Conservation (phyloP, 1,140 invertebrate species). For the Plutomurus gul region DNA sequence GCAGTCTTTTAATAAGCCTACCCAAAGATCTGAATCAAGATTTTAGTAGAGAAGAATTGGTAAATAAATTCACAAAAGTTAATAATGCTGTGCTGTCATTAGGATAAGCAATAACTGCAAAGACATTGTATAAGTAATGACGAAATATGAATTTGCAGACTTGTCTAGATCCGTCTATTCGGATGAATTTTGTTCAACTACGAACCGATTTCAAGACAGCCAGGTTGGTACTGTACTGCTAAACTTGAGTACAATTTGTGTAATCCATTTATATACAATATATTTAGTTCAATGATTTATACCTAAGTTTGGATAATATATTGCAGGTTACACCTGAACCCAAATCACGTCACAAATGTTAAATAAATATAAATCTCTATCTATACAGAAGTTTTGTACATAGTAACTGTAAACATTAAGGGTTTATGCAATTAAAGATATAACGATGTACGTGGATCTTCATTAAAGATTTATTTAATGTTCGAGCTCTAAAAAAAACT, state of each 20-base stretch:
- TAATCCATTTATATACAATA: too few relatives aligned
- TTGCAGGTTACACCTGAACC: conserved; percentile 21
- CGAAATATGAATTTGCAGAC: conserved; percentile 65
- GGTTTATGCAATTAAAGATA: too few relatives aligned
- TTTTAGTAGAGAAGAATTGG: conserved; percentile 89
- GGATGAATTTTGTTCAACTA: conserved; percentile 91
- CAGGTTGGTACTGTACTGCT: conserved; percentile 38
- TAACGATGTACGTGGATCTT: too few relatives aligned
- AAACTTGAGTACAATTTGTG: too few relatives aligned
- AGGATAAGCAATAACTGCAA: too few relatives aligned
- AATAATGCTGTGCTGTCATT: too few relatives aligned
- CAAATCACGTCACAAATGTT: not conserved
- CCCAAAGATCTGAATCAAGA: conserved; percentile 96
- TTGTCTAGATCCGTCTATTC: conserved; percentile 80
- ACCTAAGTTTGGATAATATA: too few relatives aligned
- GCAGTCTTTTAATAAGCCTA: conserved; percentile 92
- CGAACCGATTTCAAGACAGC: conserved; percentile 84
- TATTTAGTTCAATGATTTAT: too few relatives aligned
- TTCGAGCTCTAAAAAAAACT: conserved; percentile 13
- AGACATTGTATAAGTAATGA: not conserved
- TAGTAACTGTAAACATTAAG: not conserved
- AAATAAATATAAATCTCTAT: too few relatives aligned
- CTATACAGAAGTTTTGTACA: too few relatives aligned
- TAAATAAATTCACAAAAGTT: conserved; percentile 62
- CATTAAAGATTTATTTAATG: conserved; percentile 3